These are phyloP conservation scores for Chloropsis hardwickii DNA, from an alignment of 2,113 vertebrate species.

Conservation along the genomic window DNA sequence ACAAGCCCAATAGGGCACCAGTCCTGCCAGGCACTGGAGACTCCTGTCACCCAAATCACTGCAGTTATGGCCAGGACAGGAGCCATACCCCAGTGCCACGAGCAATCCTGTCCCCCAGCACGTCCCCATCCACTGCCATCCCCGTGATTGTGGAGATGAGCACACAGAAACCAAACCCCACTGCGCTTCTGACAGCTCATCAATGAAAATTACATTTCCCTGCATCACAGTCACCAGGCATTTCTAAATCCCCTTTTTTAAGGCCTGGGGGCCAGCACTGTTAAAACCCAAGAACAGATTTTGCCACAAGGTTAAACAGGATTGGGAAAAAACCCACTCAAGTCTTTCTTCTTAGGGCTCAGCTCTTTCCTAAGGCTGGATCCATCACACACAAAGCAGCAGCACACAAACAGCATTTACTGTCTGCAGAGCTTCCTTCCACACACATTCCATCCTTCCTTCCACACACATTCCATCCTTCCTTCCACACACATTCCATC, in stretches of 20 bases:
- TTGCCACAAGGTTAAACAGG: not conserved
- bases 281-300: not conserved
- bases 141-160: not conserved
- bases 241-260: not conserved
- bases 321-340: not conserved
- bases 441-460: not conserved
- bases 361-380: not conserved
- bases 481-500: too few species aligned
- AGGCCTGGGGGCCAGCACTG: not conserved
- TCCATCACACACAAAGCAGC: not conserved
- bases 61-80: not conserved
- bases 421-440: not conserved
- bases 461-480: too few species aligned
- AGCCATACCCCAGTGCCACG: not conserved
- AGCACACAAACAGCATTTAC: not conserved
- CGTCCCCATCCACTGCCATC: not conserved
- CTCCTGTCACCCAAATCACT: not conserved
- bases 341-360: not conserved
- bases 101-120: not conserved
- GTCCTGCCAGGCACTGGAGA: not conserved
- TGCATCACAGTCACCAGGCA: not conserved
- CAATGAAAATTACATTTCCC: not conserved
- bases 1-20: not conserved
- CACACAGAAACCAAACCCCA: fast-evolving
- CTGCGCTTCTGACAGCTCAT: not conserved